phyloP scores from a whole-genome alignment of 2,888 invertebrate species.

The Xanthostigma xanthostigma region DNA sequence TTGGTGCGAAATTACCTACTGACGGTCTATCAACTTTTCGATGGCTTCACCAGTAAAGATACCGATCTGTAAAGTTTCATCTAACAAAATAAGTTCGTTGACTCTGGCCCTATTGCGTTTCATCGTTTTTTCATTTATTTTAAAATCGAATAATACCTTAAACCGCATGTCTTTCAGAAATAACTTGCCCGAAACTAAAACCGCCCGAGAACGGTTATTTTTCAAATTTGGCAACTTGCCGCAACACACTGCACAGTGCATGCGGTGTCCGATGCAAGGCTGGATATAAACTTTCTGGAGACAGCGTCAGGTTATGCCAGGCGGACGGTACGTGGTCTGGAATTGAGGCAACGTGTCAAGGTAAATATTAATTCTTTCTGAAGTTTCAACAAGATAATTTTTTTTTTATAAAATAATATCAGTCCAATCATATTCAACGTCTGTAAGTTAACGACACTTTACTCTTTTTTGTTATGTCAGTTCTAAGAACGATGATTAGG shows the following conservation, averaged over 20 bases:
- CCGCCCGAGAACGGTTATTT: slow-evolving; percentile 51
- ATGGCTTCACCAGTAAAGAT: too few species aligned
- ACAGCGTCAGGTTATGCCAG: slow-evolving; percentile 44
- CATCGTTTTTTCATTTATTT: slow-evolving; percentile 7
- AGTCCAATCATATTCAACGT: too few species aligned
- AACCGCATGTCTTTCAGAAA: slow-evolving; percentile 23
- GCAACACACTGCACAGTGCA: slow-evolving; percentile 50
- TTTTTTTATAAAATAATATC: too few species aligned
- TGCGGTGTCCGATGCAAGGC: slow-evolving; percentile 52
- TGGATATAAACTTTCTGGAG: slow-evolving; percentile 31
- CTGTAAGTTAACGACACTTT: too few species aligned
- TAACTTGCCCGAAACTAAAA: slow-evolving; percentile 39
- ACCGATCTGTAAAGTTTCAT: too few species aligned
- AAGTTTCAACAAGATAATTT: too few species aligned
- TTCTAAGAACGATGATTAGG: too few species aligned
- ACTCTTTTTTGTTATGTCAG: too few species aligned
- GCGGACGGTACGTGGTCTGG: slow-evolving; percentile 53
- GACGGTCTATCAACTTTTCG: too few species aligned
- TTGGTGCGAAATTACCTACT: too few species aligned
- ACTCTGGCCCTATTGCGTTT: too few species aligned
- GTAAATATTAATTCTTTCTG: slow-evolving; percentile 26
- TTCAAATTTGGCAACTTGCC: slow-evolving; percentile 42
- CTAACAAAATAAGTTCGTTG: too few species aligned
- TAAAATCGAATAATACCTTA: background rate
- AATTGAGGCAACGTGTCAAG: slow-evolving; percentile 40